These are phyloP conservation scores for Mormyrus proboscirostris DNA, from an alignment of 2,797 vertebrate genomes.

Conservation along the genomic window DNA sequence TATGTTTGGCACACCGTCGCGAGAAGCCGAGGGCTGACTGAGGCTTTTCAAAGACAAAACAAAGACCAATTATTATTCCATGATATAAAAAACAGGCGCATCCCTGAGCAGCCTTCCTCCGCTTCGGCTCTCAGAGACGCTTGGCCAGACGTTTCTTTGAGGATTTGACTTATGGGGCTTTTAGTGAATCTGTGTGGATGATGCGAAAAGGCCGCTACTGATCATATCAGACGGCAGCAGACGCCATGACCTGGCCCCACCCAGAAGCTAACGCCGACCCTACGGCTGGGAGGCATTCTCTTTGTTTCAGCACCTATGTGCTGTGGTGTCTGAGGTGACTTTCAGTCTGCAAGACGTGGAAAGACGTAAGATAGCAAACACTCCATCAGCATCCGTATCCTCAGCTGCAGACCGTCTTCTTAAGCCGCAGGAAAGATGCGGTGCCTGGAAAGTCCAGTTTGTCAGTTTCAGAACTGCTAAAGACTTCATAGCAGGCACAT, in stretches of 20 bases:
- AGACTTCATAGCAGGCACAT: background rate
- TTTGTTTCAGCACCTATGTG: too few species aligned
- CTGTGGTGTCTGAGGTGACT: background rate
- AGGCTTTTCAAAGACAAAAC: background rate
- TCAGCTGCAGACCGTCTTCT: background rate
- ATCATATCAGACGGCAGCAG: background rate
- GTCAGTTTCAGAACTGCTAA: background rate
- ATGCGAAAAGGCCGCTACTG: background rate
- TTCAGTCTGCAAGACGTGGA: background rate
- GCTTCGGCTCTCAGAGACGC: background rate
- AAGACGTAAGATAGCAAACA: background rate
- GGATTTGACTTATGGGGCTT: background rate
- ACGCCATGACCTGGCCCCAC: background rate
- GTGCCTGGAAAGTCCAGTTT: background rate
- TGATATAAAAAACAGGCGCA: background rate
- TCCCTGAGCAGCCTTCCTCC: background rate
- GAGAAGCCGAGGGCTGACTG: background rate
- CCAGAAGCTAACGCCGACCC: background rate
- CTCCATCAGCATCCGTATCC: background rate
- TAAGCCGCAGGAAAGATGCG: background rate
- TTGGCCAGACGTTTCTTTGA: background rate
- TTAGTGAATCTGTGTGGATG: background rate
- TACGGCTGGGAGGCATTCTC: background rate
- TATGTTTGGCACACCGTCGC: background rate
- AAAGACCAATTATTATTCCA: slow-evolving; percentile 3